Base-by-base conservation (phyloP, 2,113 vertebrate species). In the Chelonoidis abingdonii region DNA sequence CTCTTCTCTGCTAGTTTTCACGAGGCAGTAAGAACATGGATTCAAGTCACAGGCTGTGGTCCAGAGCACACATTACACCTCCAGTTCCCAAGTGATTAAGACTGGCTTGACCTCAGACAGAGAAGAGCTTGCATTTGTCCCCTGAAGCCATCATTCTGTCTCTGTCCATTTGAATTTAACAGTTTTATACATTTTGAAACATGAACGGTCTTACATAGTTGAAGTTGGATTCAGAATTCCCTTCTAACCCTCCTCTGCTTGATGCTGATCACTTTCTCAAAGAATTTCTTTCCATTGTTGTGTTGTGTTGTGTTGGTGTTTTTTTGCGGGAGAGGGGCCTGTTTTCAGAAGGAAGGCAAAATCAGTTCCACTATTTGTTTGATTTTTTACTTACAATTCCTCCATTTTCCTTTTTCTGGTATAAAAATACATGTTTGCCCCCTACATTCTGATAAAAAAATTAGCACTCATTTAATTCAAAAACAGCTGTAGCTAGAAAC, bases 301-400 rank as follows among this genome's bases (percentile, higher is more conserved):
- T 91, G 87, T 94, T 49, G 52, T 49, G 10, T 49, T 47, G 47
- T 50, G 12, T 14, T 14, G 49, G 4, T 14, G n/a, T 50, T 50
- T 4, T 50, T 50, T 50, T 50, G 50, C 6, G 50, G 50, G 50
- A 4, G 3, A 1, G 12, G 87, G 80, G 24, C 12, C 81, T 19
- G 4, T 90, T 76, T 76, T 76, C 24, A 44, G 25, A 38, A 84
- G 57, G 8, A 6, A 49, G 89, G 41, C 89, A 31, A 93, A 47
- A 86, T 90, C 83, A 87, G 7, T 89, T 93, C 52, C 72, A 25
- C 44, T 93, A 41, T 38, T 83, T 92, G 65, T 72, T 72, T 72
- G 35, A 8, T 88, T 84, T 21, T 95, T 83, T 62, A 86, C 65
- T 89, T 89, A 38, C 2, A 80, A 25, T 86, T 89, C 41, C 52